A percentile compares a stretch with the other conserved stretches of the same genome.
Evolutionary conservation across 1,140 invertebrate genomes (phyloP).

Genomic region (Caenorhabditis elegans): DNA sequence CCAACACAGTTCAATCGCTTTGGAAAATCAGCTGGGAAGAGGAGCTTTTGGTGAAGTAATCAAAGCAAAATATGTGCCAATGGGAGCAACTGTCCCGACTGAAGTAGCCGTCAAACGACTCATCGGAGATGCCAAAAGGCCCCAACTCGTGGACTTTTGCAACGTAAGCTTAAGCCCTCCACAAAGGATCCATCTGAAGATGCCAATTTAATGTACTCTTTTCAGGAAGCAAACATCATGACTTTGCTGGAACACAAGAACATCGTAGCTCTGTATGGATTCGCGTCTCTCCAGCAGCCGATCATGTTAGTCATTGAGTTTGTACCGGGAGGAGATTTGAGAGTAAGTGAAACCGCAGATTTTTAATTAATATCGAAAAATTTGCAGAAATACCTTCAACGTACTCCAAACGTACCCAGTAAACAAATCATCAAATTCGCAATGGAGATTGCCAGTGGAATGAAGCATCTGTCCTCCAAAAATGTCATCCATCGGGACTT

Average conservation of each 20-base stretch:
- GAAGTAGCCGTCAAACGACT: not conserved
- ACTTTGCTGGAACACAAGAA: not conserved
- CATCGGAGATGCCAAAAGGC: not conserved
- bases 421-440: slow-evolving; percentile 70
- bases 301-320: slow-evolving; percentile 68
- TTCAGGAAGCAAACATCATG: not conserved
- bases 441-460: slow-evolving; percentile 88
- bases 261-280: not conserved
- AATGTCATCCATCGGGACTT: slow-evolving; percentile 40
- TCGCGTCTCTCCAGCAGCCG: slow-evolving; percentile 68
- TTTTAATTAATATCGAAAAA: not conserved
- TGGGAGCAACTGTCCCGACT: not conserved
- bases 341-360: not conserved
- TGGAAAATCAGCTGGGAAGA: not conserved
- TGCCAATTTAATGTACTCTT: not conserved
- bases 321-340: slow-evolving; percentile 38
- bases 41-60: not conserved
- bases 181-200: no score
- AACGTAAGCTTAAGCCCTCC: not conserved
- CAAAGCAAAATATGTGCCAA: not conserved
- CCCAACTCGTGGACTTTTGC: not conserved
- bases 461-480: slow-evolving; percentile 89
- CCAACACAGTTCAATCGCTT: not conserved
- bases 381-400: not conserved
- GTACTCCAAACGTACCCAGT: not conserved